These are phyloP conservation scores for Sminthurides aquaticus DNA, from an alignment of 2,888 invertebrate genomes.

Conservation along the genomic window DNA sequence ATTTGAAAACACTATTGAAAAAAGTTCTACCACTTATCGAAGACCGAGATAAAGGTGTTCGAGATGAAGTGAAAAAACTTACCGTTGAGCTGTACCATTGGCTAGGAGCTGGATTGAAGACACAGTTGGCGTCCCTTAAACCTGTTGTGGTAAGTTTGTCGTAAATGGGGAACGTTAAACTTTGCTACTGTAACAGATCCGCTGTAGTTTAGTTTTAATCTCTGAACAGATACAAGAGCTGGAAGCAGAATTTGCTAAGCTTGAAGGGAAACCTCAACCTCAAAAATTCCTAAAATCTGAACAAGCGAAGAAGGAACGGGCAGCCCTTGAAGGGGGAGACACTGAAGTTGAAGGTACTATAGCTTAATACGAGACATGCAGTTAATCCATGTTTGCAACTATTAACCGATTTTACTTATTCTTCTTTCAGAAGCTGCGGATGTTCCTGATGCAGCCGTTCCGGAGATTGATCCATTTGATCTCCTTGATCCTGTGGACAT, in stretches of 20 bases:
- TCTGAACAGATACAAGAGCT: conserved; percentile 64
- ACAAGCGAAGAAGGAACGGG: conserved; percentile 60
- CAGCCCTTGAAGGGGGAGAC: conserved; percentile 52
- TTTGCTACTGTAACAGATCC: background rate
- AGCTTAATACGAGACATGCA: background rate
- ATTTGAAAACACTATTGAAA: conserved; percentile 80
- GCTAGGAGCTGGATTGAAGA: conserved; percentile 73
- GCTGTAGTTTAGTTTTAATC: conserved; percentile 4
- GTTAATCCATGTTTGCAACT: background rate
- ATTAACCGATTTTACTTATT: background rate
- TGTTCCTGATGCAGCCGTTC: conserved; percentile 50
- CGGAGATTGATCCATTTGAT: conserved; percentile 80
- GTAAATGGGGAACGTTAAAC: background rate
- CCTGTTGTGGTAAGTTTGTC: conserved; percentile 66
- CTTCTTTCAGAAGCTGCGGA: conserved; percentile 42
- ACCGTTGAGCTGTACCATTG: conserved; percentile 90
- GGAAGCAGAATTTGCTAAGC: conserved; percentile 76
- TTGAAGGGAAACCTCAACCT: conserved; percentile 61
- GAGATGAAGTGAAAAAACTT: conserved; percentile 84
- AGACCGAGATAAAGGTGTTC: conserved; percentile 81
- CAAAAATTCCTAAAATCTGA: conserved; percentile 72
- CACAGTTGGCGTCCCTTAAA: conserved; percentile 76
- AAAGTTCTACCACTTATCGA: conserved; percentile 75
- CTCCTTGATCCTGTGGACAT: conserved; percentile 87
- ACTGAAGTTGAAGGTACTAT: conserved; percentile 50